These are phyloP conservation scores for Drosophila robusta DNA, from an alignment of 2,888 invertebrate genomes.

Conservation along the genomic window DNA sequence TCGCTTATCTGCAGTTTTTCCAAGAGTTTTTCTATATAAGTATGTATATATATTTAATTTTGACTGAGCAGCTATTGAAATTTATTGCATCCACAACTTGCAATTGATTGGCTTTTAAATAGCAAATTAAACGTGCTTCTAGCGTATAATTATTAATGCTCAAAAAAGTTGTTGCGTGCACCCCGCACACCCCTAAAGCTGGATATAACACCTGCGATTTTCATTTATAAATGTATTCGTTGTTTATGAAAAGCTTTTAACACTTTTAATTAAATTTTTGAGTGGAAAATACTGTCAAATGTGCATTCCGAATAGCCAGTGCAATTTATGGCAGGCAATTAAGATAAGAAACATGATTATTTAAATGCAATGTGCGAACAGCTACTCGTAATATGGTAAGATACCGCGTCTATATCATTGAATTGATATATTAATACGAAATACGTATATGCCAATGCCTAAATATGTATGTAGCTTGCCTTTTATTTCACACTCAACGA, in stretches of 20 bases:
- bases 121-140: slow-evolving; percentile 59
- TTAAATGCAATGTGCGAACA: slow-evolving; percentile 15
- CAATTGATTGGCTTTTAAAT: slow-evolving; percentile 76
- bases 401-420: slow-evolving; percentile 13
- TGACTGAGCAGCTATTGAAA: slow-evolving; percentile 66
- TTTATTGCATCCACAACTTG: slow-evolving; percentile 63
- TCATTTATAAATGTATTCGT: slow-evolving; percentile 21
- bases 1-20: slow-evolving; percentile 55
- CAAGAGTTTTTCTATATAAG: slow-evolving; percentile 26
- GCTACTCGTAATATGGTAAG: background rate
- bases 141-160: slow-evolving; percentile 56
- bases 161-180: slow-evolving; percentile 11
- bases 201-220: slow-evolving; percentile 55
- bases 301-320: slow-evolving; percentile 14
- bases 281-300: slow-evolving; percentile 35
- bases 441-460: background rate
- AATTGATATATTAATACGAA: background rate
- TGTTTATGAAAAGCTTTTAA: slow-evolving; percentile 66
- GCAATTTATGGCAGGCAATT: slow-evolving; percentile 54
- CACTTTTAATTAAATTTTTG: slow-evolving; percentile 60
- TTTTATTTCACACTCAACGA: background rate
- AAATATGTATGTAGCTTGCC: background rate
- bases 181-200: slow-evolving; percentile 2
- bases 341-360: slow-evolving; percentile 41
- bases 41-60: slow-evolving; percentile 6